Evolutionary conservation across 2,113 vertebrate genomes (phyloP).

Genomic region (Odocoileus virginianus): DNA sequence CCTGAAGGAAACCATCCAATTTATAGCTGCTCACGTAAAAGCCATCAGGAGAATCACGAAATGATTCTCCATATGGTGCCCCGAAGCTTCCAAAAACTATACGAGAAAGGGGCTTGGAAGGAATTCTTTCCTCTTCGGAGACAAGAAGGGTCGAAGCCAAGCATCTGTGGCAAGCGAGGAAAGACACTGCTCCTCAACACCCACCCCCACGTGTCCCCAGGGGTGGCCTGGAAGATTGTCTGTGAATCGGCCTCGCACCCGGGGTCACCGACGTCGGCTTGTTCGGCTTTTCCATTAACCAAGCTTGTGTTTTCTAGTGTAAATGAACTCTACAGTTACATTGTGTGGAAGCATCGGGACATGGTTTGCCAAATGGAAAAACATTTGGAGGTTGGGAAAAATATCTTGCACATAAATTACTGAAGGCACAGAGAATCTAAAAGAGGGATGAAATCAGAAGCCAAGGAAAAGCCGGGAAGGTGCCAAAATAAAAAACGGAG

Average conservation of each 20-base stretch:
- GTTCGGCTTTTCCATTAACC: conserved; percentile 40
- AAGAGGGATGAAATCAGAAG: conserved; percentile 85
- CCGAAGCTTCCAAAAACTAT: conserved; percentile 79
- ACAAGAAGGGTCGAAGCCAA: conserved; percentile 51
- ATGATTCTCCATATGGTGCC: conserved; percentile 83
- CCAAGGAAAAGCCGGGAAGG: conserved; percentile 83
- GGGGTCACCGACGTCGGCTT: background rate
- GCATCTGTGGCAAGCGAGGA: conserved; percentile 56
- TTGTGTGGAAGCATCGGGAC: conserved; percentile 80
- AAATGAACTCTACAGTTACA: conserved; percentile 82
- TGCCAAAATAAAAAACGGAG: conserved; percentile 78
- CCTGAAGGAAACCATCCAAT: conserved; percentile 76
- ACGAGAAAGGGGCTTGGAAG: conserved; percentile 74
- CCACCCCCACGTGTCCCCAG: background rate
- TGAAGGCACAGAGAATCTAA: conserved; percentile 84
- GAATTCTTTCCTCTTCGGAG: conserved; percentile 57
- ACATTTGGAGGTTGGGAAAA: conserved; percentile 89
- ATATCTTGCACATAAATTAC: conserved; percentile 89
- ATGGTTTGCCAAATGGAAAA: conserved; percentile 88
- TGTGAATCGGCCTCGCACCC: background rate
- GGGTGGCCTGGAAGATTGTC: background rate
- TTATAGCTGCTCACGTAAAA: conserved; percentile 79
- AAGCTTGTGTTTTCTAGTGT: conserved; percentile 76
- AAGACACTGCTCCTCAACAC: background rate
- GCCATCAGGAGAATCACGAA: conserved; percentile 77